Base-by-base conservation (phyloP, 2,113 vertebrate species). In the Trinectes maculatus region DNA sequence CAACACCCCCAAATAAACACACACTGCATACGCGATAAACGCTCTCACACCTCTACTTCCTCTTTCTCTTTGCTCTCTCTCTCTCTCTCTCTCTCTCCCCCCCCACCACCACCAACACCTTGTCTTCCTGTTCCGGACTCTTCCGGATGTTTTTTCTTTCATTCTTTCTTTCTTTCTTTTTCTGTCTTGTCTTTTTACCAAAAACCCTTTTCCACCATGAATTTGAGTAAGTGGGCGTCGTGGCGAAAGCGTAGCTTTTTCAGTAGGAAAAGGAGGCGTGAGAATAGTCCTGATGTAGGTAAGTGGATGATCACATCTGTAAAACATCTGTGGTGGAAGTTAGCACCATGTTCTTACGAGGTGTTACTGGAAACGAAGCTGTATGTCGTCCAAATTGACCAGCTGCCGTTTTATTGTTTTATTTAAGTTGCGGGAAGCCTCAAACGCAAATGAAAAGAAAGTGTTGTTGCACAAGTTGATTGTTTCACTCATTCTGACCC, bases 211-310 rank as follows among this genome's bases (percentile, higher is more conserved):
- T 67, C 18, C 28, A 8, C 49, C 65, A 90, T 91, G 89, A 92
- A 87, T 83, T 77, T 92, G 18, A 90, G 84, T 57, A 91, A 87
- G 70, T 93, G 92, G 93, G 76, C 88, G 70, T 84, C 84, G 1
- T 90, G 89, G 91, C 85, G 88, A 66, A 91, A 85, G 61, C 82
- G 37, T 2, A 78, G 75, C 71, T 70, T 89, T 63, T 92, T 90
- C 68, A 89, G 66, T 67, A 86, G 73, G 59, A 89, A 84, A 51
- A 67, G 11, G 54, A 92, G 85, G 71, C 49, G n/a, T 25, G 54
- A 72, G 57, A 61, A 26, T 29, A 69, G 10, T 31, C 49, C 62
- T 5, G 71, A 75, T 33, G 42, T 90, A 13, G 82, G 89, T 92
- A 84, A 90, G 90, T 86, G 37, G 52, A 34, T 12, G 49, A 57